Percentiles rank a stretch among this genome's conserved stretches.
These are phyloP conservation scores for Parasteatoda tepidariorum DNA, from an alignment of 1,140 invertebrate genomes.

Conservation along the genomic window DNA sequence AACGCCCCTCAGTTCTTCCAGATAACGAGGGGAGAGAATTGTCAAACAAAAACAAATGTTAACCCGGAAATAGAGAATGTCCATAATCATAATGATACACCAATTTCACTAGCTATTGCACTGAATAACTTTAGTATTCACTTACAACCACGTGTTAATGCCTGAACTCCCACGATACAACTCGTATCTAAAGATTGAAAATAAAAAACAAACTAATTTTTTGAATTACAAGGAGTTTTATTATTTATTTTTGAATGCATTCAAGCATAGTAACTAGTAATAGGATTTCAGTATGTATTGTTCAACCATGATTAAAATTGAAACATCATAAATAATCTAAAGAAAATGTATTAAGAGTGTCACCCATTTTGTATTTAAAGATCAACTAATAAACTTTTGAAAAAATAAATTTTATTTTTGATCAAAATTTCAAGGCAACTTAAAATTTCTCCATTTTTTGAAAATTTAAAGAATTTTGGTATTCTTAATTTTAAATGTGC, in stretches of 20 bases:
- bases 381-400: too few relatives aligned
- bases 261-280: too few relatives aligned
- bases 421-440: too few relatives aligned
- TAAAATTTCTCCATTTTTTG: too few relatives aligned
- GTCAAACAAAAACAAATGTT: constrained; percentile 6
- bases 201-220: constrained; percentile 43
- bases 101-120: constrained; percentile 41
- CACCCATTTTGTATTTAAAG: too few relatives aligned
- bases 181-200: constrained; percentile 8
- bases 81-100: constrained; percentile 56
- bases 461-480: too few relatives aligned
- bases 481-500: too few relatives aligned
- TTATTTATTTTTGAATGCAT: constrained; percentile 13
- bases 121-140: constrained; percentile 52
- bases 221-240: neutral
- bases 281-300: too few relatives aligned
- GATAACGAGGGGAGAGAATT: constrained; percentile 23
- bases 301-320: too few relatives aligned
- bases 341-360: too few relatives aligned
- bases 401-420: too few relatives aligned
- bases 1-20: constrained; percentile 51
- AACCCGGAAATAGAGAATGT: constrained; percentile 46
- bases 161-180: constrained; percentile 34
- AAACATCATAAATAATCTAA: too few relatives aligned
- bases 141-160: constrained; percentile 39